Conservation (phyloP, 2,113 vertebrate genomes). For the Lagopus leucura region DNA sequence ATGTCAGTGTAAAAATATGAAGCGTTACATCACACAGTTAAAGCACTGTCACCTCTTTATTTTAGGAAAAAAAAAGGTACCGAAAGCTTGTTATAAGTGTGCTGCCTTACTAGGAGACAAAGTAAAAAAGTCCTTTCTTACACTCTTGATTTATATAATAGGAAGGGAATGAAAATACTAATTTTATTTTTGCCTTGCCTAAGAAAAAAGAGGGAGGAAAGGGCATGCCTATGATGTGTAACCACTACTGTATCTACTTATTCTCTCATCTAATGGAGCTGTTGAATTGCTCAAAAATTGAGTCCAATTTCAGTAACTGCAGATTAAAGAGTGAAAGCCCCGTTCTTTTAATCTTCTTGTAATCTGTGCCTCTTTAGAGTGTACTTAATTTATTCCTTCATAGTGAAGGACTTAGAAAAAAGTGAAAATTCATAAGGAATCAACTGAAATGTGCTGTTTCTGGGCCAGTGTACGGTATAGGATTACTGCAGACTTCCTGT, state of each 20-base stretch:
- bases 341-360: slow-evolving; percentile 22
- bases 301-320: slow-evolving; percentile 25
- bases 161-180: not conserved
- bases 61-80: not conserved
- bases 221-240: not conserved
- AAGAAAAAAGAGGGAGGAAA: not conserved
- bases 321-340: not conserved
- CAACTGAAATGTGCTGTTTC: not conserved
- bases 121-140: not conserved
- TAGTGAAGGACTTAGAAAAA: not conserved
- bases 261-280: not conserved
- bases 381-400: slow-evolving; percentile 26
- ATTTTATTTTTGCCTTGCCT: not conserved
- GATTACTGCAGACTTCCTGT: not conserved
- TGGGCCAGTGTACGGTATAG: not conserved
- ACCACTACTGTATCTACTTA: not conserved
- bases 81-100: not conserved
- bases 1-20: slow-evolving; percentile 12
- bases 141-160: not conserved
- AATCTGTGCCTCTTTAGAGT: not conserved
- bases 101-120: not conserved
- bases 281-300: slow-evolving; percentile 27
- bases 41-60: not conserved
- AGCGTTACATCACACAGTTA: slow-evolving; percentile 7
- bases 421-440: slow-evolving; percentile 13